Conservation (phyloP, 2,888 invertebrate species). For the Heliothis peltigera region DNA sequence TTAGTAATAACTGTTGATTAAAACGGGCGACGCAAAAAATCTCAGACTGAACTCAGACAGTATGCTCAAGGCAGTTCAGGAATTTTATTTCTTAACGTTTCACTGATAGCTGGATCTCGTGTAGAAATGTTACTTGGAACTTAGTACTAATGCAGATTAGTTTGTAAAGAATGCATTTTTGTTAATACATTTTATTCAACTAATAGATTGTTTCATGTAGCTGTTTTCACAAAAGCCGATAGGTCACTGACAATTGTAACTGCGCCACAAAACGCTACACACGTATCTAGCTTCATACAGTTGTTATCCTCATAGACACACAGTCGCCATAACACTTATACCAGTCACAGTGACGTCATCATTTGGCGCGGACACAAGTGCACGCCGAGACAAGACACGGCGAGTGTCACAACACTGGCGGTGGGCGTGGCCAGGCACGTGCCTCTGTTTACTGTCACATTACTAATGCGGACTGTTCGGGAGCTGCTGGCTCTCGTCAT, state of each 20-base stretch:
- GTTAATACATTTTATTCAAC: background rate
- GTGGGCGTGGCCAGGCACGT: constrained; percentile 42
- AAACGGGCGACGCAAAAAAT: constrained; percentile 17
- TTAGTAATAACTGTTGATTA: constrained; percentile 38
- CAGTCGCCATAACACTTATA: background rate
- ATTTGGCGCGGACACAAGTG: constrained; percentile 22
- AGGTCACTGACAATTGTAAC: no score
- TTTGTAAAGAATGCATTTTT: constrained; percentile 7
- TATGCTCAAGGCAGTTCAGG: constrained; percentile 15
- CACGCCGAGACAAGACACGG: constrained; percentile 20
- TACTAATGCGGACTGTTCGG: constrained; percentile 32
- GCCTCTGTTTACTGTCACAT: constrained; percentile 47
- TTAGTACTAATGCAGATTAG: background rate
- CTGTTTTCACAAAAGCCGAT: no score
- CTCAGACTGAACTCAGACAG: background rate
- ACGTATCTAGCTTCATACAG: no score
- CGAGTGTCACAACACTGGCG: constrained; percentile 45
- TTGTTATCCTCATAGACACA: no score
- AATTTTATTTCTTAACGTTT: constrained; percentile 30
- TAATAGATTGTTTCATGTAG: no score
- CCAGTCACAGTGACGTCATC: constrained; percentile 7
- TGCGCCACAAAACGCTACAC: no score
- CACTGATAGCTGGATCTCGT: constrained; percentile 15
- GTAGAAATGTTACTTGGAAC: background rate
- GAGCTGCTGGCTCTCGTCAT: background rate